Evolutionary conservation across 1,140 invertebrate species (phyloP).

Genomic region (Bombus polaris): DNA sequence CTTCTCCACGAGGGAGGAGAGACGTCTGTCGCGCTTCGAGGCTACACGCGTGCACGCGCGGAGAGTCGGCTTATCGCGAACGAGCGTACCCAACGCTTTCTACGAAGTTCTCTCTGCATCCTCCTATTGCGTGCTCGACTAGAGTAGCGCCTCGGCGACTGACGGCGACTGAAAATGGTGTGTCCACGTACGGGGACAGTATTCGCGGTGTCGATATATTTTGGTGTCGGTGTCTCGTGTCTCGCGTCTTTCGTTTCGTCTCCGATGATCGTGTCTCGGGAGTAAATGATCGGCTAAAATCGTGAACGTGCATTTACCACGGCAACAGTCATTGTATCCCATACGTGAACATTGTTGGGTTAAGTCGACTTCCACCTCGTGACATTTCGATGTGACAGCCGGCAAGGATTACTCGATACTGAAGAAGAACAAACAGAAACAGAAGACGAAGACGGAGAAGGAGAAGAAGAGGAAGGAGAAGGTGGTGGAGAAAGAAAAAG

Average conservation of each 20-base stretch:
- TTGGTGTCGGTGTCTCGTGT: conserved; percentile 3
- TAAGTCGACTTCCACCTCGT: background rate
- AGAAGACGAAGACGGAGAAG: conserved; percentile 6
- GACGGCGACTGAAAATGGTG: background rate
- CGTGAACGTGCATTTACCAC: no score
- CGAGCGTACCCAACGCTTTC: conserved; percentile 54
- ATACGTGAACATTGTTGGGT: conserved; percentile 16
- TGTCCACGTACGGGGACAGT: conserved; percentile 23
- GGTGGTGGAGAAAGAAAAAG: conserved; percentile 22
- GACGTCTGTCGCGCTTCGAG: conserved; percentile 56
- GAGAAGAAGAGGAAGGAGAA: background rate
- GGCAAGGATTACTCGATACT: conserved; percentile 45
- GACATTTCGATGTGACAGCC: conserved; percentile 43
- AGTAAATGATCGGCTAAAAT: no score
- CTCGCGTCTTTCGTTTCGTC: conserved; percentile 2
- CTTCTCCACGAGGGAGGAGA: conserved; percentile 58
- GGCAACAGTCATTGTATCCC: background rate
- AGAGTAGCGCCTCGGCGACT: conserved; percentile 3
- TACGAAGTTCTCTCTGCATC: conserved; percentile 52
- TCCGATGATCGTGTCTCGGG: background rate
- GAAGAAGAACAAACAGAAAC: conserved; percentile 14
- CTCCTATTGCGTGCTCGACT: conserved; percentile 34
- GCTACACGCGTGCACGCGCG: conserved; percentile 55
- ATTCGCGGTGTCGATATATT: conserved; percentile 8
- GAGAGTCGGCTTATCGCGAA: conserved; percentile 56